phyloP scores from a whole-genome alignment of 2,113 vertebrate genomes.

The Puntigrus tetrazona region DNA sequence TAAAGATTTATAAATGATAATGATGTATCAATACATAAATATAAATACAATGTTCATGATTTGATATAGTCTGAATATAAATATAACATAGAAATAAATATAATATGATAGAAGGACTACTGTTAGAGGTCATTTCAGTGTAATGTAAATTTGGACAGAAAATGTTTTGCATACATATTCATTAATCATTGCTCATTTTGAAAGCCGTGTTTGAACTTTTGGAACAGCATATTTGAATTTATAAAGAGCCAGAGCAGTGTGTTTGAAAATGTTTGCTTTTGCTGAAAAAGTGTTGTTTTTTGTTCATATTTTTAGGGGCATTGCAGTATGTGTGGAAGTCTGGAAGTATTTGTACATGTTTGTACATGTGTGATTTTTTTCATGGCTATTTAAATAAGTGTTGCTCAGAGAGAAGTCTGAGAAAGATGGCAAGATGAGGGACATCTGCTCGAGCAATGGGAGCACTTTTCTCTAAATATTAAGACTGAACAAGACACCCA shows the following conservation, averaged over 20 bases:
- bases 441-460: background rate
- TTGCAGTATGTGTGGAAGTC: background rate
- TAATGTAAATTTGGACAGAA: background rate
- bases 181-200: background rate
- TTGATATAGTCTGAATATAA: too few species aligned
- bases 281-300: background rate
- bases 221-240: background rate
- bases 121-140: background rate
- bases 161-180: background rate
- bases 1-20: background rate
- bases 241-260: background rate
- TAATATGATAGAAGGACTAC: background rate
- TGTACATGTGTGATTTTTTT: slow-evolving; percentile 8
- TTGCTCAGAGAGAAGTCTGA: slow-evolving; percentile 3
- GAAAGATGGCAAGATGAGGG: background rate
- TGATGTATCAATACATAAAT: background rate
- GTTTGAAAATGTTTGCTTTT: slow-evolving; percentile 5
- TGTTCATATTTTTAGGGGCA: background rate
- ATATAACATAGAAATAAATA: too few species aligned
- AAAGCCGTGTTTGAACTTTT: background rate
- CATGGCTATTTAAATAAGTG: slow-evolving; percentile 11
- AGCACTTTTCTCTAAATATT: background rate
- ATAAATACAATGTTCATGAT: too few species aligned
- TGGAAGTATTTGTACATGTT: background rate
- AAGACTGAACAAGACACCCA: background rate